A percentile compares a stretch with the other conserved stretches of the same genome.
These are phyloP conservation scores for Mus caroli DNA, from an alignment of 2,797 vertebrate species.

Conservation along the genomic window DNA sequence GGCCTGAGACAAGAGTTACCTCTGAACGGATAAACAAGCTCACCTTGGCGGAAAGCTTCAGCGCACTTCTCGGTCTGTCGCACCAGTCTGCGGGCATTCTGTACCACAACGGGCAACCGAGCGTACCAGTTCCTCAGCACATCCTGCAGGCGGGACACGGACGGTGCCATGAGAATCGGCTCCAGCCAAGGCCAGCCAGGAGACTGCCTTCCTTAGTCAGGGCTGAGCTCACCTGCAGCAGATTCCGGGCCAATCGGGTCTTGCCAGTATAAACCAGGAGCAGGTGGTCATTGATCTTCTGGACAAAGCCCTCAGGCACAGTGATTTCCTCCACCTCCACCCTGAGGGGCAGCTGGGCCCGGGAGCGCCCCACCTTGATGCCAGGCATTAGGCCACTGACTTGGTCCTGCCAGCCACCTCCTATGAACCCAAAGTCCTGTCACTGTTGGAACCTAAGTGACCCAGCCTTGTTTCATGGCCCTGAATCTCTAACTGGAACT, in stretches of 20 bases:
- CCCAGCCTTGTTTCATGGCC: neutral
- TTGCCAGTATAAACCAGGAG: slow-evolving; percentile 98
- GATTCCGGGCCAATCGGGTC: slow-evolving; percentile 96
- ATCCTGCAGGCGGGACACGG: slow-evolving; percentile 88
- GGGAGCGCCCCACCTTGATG: slow-evolving; percentile 94
- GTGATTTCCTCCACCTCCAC: slow-evolving; percentile 93
- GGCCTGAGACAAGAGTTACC: neutral
- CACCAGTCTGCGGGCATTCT: slow-evolving; percentile 91
- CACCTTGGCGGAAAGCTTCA: slow-evolving; percentile 92
- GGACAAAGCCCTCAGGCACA: slow-evolving; percentile 89
- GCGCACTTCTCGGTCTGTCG: slow-evolving; percentile 93
- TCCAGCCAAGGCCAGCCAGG: neutral
- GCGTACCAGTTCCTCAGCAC: slow-evolving; percentile 97
- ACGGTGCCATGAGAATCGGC: neutral
- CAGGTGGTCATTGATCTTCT: slow-evolving; percentile 92
- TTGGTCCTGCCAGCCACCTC: slow-evolving; percentile 99
- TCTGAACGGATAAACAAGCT: neutral
- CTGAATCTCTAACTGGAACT: rapidly evolving
- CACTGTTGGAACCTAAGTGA: neutral
- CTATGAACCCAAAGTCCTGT: slow-evolving; percentile 84
- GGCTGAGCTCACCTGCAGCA: slow-evolving; percentile 93
- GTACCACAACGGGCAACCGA: slow-evolving; percentile 91
- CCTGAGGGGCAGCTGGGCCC: slow-evolving; percentile 91
- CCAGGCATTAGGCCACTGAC: slow-evolving; percentile 96
- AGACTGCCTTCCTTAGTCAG: neutral